Evolutionary conservation across 2,888 invertebrate species (phyloP).

Genomic region (Biston betularia): DNA sequence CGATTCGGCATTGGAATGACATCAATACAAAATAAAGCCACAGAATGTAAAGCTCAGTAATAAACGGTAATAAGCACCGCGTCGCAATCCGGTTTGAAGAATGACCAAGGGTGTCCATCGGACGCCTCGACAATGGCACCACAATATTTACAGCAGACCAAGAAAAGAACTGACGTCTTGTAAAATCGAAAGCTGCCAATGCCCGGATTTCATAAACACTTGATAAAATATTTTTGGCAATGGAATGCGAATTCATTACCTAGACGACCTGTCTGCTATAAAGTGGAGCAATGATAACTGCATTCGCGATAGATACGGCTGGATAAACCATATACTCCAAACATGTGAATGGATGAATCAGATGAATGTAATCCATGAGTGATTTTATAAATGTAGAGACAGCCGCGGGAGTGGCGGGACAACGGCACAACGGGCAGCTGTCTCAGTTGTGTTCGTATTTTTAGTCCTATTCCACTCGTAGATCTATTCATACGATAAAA

Average conservation of each 20-base stretch:
- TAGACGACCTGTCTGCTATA: background rate
- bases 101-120: conserved; percentile 6
- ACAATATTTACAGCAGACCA: conserved; percentile 1
- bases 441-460: conserved; percentile 62
- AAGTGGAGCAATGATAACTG: conserved; percentile 7
- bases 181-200: conserved; percentile 7
- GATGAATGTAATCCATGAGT: conserved; percentile 4
- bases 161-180: conserved; percentile 1
- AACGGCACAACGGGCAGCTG: conserved; percentile 47
- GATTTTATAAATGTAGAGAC: conserved; percentile 14
- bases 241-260: conserved; percentile 11
- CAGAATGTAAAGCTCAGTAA: background rate
- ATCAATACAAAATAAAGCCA: background rate
- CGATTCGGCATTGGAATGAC: background rate
- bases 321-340: background rate
- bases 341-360: conserved; percentile 12
- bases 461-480: conserved; percentile 52
- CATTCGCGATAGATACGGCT: conserved; percentile 16
- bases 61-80: background rate
- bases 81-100: conserved; percentile 12
- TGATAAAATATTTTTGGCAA: conserved; percentile 14
- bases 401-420: conserved; percentile 13
- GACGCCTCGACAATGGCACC: background rate
- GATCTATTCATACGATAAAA: conserved; percentile 45
- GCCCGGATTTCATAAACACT: conserved; percentile 12